Evolutionary conservation across 2,888 invertebrate species (phyloP).

Genomic region (Scaptomyza flava): DNA sequence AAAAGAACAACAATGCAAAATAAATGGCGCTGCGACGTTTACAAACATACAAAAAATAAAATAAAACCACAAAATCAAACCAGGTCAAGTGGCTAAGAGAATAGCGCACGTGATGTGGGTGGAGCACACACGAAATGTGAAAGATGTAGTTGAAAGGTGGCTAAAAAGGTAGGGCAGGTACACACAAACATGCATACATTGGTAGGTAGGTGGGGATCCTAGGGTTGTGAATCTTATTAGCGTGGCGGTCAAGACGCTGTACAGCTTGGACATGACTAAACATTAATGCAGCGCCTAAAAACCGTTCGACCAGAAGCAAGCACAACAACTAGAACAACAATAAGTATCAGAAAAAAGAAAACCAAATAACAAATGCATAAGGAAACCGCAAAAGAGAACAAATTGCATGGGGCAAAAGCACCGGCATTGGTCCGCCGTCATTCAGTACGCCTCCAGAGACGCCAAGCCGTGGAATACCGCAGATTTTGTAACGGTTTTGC

Average conservation of each 20-base stretch:
- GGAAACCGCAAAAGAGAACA: slow-evolving; percentile 34
- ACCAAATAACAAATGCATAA: slow-evolving; percentile 8
- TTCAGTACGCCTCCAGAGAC: slow-evolving; percentile 65
- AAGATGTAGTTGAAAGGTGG: not conserved
- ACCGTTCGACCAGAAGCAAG: slow-evolving; percentile 38
- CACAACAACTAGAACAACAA: slow-evolving; percentile 33
- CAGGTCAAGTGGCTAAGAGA: slow-evolving; percentile 68
- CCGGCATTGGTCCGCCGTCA: slow-evolving; percentile 24
- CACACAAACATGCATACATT: not conserved
- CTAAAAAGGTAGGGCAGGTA: not conserved
- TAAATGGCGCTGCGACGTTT: slow-evolving; percentile 25
- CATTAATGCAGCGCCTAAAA: slow-evolving; percentile 12
- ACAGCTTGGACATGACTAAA: slow-evolving; percentile 5
- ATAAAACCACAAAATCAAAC: slow-evolving; percentile 48
- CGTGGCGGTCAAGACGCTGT: slow-evolving; percentile 62
- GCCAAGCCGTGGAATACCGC: slow-evolving; percentile 51
- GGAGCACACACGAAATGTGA: not conserved
- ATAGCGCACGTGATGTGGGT: slow-evolving; percentile 48
- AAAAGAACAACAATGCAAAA: slow-evolving; percentile 11
- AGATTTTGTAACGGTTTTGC: slow-evolving; percentile 32
- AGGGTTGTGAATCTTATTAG: slow-evolving; percentile 67
- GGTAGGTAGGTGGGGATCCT: not conserved
- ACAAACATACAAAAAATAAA: slow-evolving; percentile 7
- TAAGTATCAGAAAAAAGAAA: slow-evolving; percentile 2
- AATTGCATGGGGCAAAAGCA: slow-evolving; percentile 20